These are phyloP conservation scores for Orestias chungarensis DNA, from an alignment of 2,797 vertebrate species.

Conservation along the genomic window DNA sequence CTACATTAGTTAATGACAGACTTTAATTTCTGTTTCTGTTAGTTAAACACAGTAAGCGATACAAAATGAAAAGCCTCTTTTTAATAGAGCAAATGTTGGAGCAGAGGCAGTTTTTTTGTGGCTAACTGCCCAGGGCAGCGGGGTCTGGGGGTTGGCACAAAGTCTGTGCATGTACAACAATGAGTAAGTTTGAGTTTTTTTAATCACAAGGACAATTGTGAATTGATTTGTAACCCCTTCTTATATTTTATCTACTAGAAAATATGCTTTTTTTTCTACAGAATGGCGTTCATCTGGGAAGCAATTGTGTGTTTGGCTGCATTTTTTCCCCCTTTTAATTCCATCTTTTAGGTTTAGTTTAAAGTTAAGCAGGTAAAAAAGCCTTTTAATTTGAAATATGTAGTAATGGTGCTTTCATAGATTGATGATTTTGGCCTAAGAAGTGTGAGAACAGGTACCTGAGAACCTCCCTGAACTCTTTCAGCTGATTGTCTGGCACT, in stretches of 20 bases:
- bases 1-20: no score
- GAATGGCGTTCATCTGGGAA: no score
- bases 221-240: background rate
- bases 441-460: no score
- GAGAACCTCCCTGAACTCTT: constrained; percentile 97
- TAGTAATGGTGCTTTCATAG: no score
- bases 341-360: background rate
- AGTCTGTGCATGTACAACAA: no score
- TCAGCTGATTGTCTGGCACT: constrained; percentile 94
- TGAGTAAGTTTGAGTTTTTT: no score
- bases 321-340: background rate
- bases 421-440: background rate
- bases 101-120: background rate
- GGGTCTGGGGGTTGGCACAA: background rate
- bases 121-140: background rate
- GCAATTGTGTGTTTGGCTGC: no score
- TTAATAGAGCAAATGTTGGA: no score
- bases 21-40: no score
- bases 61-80: no score
- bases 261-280: background rate
- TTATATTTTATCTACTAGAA: background rate
- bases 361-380: background rate
- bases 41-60: no score
- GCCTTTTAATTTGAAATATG: background rate
- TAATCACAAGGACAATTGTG: background rate